Base-by-base conservation (phyloP, 2,113 vertebrate species). In the Urocynchramus pylzowi region DNA sequence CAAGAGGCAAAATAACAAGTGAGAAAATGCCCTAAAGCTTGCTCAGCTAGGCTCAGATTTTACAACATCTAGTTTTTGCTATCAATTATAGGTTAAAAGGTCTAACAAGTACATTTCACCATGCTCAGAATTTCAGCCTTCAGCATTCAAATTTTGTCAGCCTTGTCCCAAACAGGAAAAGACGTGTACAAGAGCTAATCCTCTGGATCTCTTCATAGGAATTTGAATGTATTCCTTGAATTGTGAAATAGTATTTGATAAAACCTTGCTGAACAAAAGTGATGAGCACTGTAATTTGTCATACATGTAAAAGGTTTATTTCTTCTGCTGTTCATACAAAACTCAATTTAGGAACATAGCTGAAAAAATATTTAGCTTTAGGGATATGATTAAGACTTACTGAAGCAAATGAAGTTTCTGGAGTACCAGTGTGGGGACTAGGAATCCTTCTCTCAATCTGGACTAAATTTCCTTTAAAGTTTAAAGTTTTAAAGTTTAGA, bases 381-480 rank as follows among this genome's bases (percentile, higher is more conserved):
- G 52, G 39, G 27, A 74, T 74, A 9, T 84, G 35, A 89, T 52
- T 93, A 93, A 92, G 76, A 86, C 59, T 68, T 86, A 26, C 84
- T 87, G 74, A 91, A 89, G 49, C 49, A 89, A 85, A 47, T 64
- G 5, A 89, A 56, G 23, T 61, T 95, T 88, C 61, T 93, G 67
- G 41, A 88, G 49, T 91, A 47, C 67, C 37, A 61, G 28, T 59
- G 26, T 39, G 42, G 19, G n/a, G 37, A 79, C 68, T 5, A 68
- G 33, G 60, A 87, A 82, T 91, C 31, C 13, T 78, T 74, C 37
- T 88, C 41, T 83, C 65, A 65, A 50, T 69, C 67, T 93, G 90
- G 53, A 76, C 90, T 88, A 88, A 68, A 94, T 94, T 95, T 88
- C n/a, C 37, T 87, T 90, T 64, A 89, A 86, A 91, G 77, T 68